Base-by-base conservation (phyloP, 2,888 invertebrate genomes). In the Eupithecia subfuscata region DNA sequence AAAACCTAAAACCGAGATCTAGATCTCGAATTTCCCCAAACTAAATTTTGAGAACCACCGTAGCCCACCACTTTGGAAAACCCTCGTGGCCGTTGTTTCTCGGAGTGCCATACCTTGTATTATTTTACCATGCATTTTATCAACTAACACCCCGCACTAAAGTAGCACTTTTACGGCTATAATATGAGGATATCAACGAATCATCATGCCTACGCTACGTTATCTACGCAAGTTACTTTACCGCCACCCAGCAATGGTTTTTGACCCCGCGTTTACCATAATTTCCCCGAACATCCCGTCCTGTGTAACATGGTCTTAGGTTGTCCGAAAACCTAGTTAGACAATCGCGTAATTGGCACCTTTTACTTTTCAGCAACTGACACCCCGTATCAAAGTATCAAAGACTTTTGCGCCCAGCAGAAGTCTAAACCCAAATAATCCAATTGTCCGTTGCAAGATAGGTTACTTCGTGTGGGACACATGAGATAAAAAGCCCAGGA, bases 401-500 rank as follows among this genome's bases (percentile, higher is more conserved):
- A 9, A 64, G 30, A 34, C 34, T 30, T 63, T 64, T 64, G 18
- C 22, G 37, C 40, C 12, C 40, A 40, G 60, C 65, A 67, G 34
- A 64, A 64, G 65, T 12, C 22, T 60, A 25, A 60, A 60, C 12
- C 65, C 65, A 37, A 67, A 67, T 67, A 67, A 67, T 37, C 37
- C 65, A 67, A 67, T 67, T 65, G 65, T 52, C 52, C 60, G 40
- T 67, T 67, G 37, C 65, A 67, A 67, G 65, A 67, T 67, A 40
- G 37, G 30, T 60, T 60, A 60, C 43, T 43, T 34, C 40, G 52
- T 40, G 70, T 71, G 71, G 69, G 69, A 30, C 73, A 70, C 71
- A 71, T 40, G 78, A 86, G 88, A 88, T 89, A 90, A 88, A 89
- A 89, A 86, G 79, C 79, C 83, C 81, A 80, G 89, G 88, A 89